Percentiles rank a stretch among this genome's conserved stretches.
Evolutionary conservation across 2,888 invertebrate species (phyloP).

Genomic region (Cheilosia urbana): DNA sequence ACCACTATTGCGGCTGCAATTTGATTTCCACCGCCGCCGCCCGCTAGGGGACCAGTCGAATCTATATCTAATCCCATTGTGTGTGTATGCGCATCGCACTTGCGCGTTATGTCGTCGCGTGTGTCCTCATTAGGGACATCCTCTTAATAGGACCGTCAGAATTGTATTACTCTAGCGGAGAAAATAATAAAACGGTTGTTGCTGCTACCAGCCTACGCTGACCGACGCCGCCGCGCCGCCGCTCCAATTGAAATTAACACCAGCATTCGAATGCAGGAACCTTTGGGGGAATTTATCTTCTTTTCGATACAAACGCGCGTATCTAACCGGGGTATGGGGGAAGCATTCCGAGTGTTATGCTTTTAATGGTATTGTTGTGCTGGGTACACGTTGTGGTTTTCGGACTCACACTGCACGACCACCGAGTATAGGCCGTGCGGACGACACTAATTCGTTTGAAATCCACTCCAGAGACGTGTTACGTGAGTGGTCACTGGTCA

Average conservation of each 20-base stretch:
- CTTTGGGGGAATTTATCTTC: conserved; percentile 31
- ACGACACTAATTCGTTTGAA: conserved; percentile 74
- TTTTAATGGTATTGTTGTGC: conserved; percentile 71
- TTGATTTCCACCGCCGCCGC: neutral
- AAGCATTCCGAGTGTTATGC: conserved; percentile 43
- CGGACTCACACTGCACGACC: conserved; percentile 63
- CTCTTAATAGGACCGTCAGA: conserved; percentile 72
- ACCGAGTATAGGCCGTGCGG: conserved; percentile 60
- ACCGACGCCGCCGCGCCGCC: neutral
- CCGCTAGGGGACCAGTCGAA: neutral
- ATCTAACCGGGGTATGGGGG: conserved; percentile 13
- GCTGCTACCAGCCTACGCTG: conserved; percentile 63
- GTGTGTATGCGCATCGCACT: conserved; percentile 76
- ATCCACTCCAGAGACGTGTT: conserved; percentile 74
- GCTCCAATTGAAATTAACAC: conserved; percentile 74
- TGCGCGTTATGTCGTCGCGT: conserved; percentile 64
- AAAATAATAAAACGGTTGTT: conserved; percentile 61
- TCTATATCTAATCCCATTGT: conserved; percentile 76
- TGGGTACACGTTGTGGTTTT: conserved; percentile 26
- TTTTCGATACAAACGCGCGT: conserved; percentile 24
- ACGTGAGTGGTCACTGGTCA: conserved; percentile 60
- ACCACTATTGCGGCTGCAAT: conserved; percentile 13
- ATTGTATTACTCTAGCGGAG: conserved; percentile 58
- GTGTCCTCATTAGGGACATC: conserved; percentile 74
- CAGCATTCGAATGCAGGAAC: conserved; percentile 63